Conservation (phyloP, 2,797 vertebrate genomes). For the Peromyscus nudipes region DNA sequence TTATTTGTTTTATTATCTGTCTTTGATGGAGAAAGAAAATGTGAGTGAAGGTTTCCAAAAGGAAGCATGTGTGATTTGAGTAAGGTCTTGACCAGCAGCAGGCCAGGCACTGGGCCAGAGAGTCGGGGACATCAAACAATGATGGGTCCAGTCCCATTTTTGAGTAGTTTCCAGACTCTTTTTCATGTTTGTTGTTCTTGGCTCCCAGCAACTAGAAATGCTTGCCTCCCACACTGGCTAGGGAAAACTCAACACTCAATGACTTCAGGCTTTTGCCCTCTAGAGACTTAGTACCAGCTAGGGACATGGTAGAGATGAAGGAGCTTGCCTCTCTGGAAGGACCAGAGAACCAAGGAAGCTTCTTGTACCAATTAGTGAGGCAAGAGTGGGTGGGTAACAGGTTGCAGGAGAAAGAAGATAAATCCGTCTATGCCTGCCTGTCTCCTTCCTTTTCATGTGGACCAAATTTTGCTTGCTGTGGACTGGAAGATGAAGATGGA, state of each 20-base stretch:
- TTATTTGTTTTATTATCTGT: not conserved
- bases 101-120: not conserved
- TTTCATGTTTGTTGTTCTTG: slow-evolving; percentile 39
- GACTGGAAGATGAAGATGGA: not conserved
- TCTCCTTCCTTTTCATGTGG: not conserved
- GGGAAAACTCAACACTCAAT: not conserved
- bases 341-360: not conserved
- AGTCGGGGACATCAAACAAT: not conserved
- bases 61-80: not conserved
- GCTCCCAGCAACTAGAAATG: slow-evolving; percentile 6
- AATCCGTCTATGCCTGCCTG: too few relatives aligned
- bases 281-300: not conserved
- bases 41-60: not conserved
- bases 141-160: not conserved
- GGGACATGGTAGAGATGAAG: not conserved
- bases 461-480: not conserved
- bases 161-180: not conserved
- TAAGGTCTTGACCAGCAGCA: not conserved
- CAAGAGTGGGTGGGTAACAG: too few relatives aligned
- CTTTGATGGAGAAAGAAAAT: not conserved
- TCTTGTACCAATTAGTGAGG: not conserved
- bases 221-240: not conserved
- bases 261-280: not conserved
- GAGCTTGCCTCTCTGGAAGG: not conserved
- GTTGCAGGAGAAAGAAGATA: not conserved